Conservation (phyloP, 2,113 vertebrate genomes). For the Scomber scombrus region DNA sequence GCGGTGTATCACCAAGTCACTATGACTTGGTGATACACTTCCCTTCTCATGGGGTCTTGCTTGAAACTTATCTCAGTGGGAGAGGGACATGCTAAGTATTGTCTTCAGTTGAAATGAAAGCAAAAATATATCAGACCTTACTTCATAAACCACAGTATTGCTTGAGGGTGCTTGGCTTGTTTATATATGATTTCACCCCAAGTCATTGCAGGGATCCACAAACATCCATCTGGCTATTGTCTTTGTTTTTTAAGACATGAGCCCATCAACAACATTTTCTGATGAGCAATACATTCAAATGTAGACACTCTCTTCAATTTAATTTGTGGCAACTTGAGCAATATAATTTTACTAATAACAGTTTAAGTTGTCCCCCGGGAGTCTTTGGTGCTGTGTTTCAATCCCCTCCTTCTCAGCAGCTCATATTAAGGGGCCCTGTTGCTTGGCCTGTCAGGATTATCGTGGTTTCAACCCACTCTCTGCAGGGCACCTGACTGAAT, state of each 20-base stretch:
- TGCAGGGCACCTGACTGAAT: constrained; percentile 37
- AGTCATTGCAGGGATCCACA: not conserved
- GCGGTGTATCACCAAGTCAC: no score
- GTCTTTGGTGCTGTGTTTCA: constrained; percentile 7
- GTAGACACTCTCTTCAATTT: not conserved
- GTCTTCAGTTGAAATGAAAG: constrained; percentile 33
- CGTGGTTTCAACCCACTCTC: constrained; percentile 16
- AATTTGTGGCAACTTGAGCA: not conserved
- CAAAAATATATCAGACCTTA: constrained; percentile 41
- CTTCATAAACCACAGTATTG: constrained; percentile 15
- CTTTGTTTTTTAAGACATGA: not conserved
- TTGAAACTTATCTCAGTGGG: constrained; percentile 20
- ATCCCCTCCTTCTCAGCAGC: constrained; percentile 6
- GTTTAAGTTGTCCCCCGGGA: constrained; percentile 16
- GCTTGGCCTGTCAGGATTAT: constrained; percentile 31
- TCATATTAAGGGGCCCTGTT: constrained; percentile 40
- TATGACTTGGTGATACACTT: not conserved
- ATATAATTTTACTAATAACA: not conserved
- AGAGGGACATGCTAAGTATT: constrained; percentile 15
- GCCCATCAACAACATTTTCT: not conserved
- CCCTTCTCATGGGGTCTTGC: not conserved
- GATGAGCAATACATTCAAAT: not conserved
- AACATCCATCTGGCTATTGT: not conserved
- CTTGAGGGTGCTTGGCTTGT: constrained; percentile 34
- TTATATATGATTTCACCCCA: not conserved